Conservation (phyloP, 2,113 vertebrate genomes). For the Pygoscelis antarcticus region DNA sequence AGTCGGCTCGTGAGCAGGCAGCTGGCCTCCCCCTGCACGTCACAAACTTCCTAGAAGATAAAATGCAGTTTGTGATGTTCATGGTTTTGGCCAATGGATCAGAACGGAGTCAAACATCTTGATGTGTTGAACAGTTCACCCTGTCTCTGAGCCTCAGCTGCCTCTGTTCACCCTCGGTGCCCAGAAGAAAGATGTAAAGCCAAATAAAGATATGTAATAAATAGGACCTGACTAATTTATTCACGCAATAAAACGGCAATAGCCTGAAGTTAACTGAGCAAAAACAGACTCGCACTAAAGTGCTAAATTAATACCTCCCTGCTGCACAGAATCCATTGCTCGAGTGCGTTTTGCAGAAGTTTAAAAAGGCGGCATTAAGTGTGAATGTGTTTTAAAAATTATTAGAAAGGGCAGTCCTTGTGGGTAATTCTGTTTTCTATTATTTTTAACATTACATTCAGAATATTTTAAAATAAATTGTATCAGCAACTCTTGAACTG, state of each 20-base stretch:
- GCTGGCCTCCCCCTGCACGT: not conserved
- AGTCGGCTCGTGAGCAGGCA: not conserved
- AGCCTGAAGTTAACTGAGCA: constrained; percentile 61
- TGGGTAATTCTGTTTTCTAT: not conserved
- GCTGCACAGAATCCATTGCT: constrained; percentile 26
- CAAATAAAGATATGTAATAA: constrained; percentile 44
- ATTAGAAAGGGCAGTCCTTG: constrained; percentile 4
- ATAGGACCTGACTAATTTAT: constrained; percentile 64
- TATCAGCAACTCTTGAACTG: not conserved
- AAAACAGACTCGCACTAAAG: not conserved
- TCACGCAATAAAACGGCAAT: constrained; percentile 51
- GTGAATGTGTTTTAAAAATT: constrained; percentile 4
- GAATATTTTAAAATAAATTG: not conserved
- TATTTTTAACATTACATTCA: constrained; percentile 20
- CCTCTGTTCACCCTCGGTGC: not conserved
- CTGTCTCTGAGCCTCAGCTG: not conserved
- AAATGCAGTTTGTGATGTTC: not conserved
- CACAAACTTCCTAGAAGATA: not conserved
- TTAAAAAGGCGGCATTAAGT: not conserved
- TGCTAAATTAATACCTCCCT: constrained; percentile 51
- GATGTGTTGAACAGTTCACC: not conserved
- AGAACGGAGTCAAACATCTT: accelerated
- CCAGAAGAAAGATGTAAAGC: not conserved
- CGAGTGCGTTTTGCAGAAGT: not conserved
- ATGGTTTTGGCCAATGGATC: not conserved